A percentile compares a stretch with the other conserved stretches of the same genome.
Evolutionary conservation across 2,797 vertebrate genomes (phyloP).

Genomic region (Hoplostethus atlanticus): DNA sequence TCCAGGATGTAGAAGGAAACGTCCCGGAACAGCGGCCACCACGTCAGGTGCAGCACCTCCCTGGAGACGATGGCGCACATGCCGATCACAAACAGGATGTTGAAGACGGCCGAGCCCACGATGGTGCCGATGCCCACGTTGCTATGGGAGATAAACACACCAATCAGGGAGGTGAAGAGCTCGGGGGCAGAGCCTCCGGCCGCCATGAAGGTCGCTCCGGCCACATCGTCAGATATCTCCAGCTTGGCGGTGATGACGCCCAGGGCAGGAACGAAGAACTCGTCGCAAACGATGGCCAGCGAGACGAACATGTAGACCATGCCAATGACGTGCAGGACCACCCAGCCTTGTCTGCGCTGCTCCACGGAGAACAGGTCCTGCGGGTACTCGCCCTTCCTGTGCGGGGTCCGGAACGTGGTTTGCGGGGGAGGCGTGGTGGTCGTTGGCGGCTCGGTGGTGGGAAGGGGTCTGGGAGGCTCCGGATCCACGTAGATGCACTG

Average conservation of each 20-base stretch:
- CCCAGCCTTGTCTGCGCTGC: conserved; percentile 90
- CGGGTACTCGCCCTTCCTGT: conserved; percentile 88
- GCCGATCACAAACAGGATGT: conserved; percentile 96
- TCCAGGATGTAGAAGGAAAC: conserved; percentile 93
- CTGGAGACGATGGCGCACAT: conserved; percentile 93
- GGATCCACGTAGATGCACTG: conserved; percentile 88
- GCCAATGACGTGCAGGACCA: conserved; percentile 88
- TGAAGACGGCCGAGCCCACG: conserved; percentile 95
- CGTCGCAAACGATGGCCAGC: conserved; percentile 94
- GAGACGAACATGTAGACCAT: conserved; percentile 94
- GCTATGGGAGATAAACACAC: conserved; percentile 94
- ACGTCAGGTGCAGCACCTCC: conserved; percentile 92
- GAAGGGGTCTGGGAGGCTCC: conserved; percentile 64
- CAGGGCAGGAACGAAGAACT: conserved; percentile 93
- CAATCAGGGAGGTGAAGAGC: conserved; percentile 95
- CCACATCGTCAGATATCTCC: conserved; percentile 93
- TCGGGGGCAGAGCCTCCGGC: conserved; percentile 94
- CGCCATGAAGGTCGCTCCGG: conserved; percentile 96
- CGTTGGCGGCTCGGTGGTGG: conserved; percentile 2
- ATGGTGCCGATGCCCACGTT: conserved; percentile 96
- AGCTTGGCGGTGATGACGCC: conserved; percentile 90
- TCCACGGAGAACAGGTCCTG: conserved; percentile 90
- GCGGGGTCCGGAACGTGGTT: conserved; percentile 42
- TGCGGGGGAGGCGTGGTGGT: conserved; percentile 25
- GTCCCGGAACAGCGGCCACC: conserved; percentile 96